These are phyloP conservation scores for Zenarchopterus dispar DNA, from an alignment of 2,797 vertebrate genomes.

Conservation along the genomic window DNA sequence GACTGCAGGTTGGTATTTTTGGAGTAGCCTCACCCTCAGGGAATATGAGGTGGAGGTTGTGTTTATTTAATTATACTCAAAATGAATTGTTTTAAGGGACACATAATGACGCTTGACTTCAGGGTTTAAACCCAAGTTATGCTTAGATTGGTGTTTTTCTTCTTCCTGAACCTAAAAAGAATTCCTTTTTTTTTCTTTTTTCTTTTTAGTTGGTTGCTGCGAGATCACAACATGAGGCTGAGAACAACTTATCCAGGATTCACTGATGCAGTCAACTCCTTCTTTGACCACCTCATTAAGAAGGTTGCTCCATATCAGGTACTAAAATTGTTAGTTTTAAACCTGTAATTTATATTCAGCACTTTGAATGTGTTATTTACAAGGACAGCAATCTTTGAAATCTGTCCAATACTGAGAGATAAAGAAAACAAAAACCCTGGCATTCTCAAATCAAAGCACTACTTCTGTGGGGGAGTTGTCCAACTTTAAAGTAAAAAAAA, in stretches of 20 bases:
- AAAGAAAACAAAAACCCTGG: not conserved
- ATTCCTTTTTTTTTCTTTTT: too few species aligned
- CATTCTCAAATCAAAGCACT: not conserved
- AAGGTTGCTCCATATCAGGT: slow-evolving; percentile 86
- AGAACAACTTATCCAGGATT: slow-evolving; percentile 88
- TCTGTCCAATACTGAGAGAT: not conserved
- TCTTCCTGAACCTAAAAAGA: slow-evolving; percentile 5
- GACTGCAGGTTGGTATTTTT: slow-evolving; percentile 40
- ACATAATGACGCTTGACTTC: slow-evolving; percentile 18
- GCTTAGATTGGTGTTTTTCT: slow-evolving; percentile 14
- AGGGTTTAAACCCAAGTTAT: slow-evolving; percentile 14
- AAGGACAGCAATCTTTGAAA: not conserved
- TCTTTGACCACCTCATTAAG: slow-evolving; percentile 86
- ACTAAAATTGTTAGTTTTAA: slow-evolving; percentile 8
- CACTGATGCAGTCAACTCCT: slow-evolving; percentile 83
- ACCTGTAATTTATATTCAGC: not conserved
- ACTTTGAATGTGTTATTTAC: not conserved
- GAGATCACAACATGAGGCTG: slow-evolving; percentile 84
- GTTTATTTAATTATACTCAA: slow-evolving; percentile 59
- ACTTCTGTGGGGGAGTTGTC: not conserved
- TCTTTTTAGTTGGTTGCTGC: slow-evolving; percentile 88
- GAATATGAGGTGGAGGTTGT: slow-evolving; percentile 33
- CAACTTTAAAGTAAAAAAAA: not conserved
- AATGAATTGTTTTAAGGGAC: slow-evolving; percentile 33
- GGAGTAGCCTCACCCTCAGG: slow-evolving; percentile 19